Percentiles rank a stretch among this genome's conserved stretches.
Evolutionary conservation across 2,113 vertebrate genomes (phyloP).

Genomic region (Prunella fulvescens): DNA sequence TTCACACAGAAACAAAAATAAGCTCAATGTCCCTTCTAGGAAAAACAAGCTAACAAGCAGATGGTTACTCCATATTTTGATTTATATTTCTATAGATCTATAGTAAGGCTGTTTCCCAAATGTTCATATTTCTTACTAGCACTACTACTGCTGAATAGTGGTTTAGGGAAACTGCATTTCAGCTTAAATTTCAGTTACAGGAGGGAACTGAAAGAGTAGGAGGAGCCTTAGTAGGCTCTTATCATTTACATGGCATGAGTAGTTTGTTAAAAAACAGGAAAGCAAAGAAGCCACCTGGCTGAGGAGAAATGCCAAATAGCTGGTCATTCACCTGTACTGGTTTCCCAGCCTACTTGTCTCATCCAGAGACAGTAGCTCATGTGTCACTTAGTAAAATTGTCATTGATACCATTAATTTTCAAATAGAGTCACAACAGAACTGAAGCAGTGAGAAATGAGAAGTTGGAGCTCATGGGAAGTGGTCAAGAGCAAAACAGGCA

Average conservation of each 20-base stretch:
- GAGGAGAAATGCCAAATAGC: background rate
- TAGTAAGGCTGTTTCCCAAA: background rate
- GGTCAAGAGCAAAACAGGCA: background rate
- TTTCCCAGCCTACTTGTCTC: background rate
- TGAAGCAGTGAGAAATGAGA: background rate
- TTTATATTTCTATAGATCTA: background rate
- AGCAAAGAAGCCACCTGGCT: background rate
- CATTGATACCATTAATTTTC: background rate
- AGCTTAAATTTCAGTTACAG: background rate
- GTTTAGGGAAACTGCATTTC: background rate
- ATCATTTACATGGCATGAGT: background rate
- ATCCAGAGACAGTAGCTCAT: background rate
- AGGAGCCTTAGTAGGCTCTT: background rate
- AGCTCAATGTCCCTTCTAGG: background rate
- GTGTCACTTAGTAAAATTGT: background rate
- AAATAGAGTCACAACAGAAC: background rate
- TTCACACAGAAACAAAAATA: background rate
- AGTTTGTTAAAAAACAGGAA: background rate
- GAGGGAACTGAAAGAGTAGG: background rate
- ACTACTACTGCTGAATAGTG: background rate
- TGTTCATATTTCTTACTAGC: background rate
- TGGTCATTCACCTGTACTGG: background rate
- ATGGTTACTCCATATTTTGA: background rate
- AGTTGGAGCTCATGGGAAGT: background rate
- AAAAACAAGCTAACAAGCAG: background rate